phyloP scores from a whole-genome alignment of 2,888 invertebrate species.

The Prionchulus punctatus region DNA sequence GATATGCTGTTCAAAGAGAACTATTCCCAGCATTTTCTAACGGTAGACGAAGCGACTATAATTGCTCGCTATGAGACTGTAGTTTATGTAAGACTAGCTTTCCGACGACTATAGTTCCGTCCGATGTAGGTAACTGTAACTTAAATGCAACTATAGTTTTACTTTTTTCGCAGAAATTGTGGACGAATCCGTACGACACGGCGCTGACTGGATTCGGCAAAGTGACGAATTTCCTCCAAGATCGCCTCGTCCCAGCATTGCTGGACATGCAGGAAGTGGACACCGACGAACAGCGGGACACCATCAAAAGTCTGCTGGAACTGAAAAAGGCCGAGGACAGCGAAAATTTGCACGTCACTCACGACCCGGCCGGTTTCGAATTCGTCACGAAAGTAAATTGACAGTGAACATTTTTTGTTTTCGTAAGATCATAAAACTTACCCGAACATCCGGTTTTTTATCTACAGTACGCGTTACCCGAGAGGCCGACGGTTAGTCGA shows the following conservation, averaged over 20 bases:
- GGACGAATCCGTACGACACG: constrained; percentile 58
- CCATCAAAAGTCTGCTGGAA: constrained; percentile 5
- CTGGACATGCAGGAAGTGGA: constrained; percentile 16
- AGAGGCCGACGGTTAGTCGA: constrained; percentile 50
- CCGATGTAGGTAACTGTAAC: background rate
- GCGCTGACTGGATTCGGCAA: constrained; percentile 71
- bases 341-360: constrained; percentile 26
- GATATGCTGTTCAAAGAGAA: constrained; percentile 59
- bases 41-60: constrained; percentile 29
- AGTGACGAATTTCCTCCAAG: constrained; percentile 57
- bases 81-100: too few species aligned
- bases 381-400: constrained; percentile 33
- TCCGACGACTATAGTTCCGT: too few species aligned
- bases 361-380: constrained; percentile 37
- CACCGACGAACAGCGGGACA: constrained; percentile 10
- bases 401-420: too few species aligned
- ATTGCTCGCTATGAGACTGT: too few species aligned
- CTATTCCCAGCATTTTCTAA: constrained; percentile 33
- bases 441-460: constrained; percentile 6
- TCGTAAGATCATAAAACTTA: too few species aligned
- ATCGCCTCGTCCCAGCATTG: constrained; percentile 33
- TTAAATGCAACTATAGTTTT: background rate
- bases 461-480: constrained; percentile 45
- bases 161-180: constrained; percentile 36
- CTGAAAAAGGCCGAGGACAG: constrained; percentile 44